phyloP scores from a whole-genome alignment of 2,888 invertebrate species.

The Amblyjoppa proteus region DNA sequence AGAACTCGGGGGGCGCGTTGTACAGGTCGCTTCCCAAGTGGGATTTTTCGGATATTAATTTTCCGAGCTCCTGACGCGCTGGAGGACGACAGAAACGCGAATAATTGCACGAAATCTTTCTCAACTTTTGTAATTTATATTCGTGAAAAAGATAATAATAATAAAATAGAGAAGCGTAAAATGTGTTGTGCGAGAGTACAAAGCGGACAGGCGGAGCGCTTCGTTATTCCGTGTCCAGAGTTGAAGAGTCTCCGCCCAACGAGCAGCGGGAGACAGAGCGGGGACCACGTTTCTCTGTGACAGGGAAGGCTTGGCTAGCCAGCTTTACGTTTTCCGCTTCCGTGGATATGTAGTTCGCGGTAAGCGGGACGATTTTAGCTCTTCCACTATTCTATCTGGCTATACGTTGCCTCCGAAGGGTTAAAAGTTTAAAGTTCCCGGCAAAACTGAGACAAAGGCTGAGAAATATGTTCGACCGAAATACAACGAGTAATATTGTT shows the following conservation, averaged over 20 bases:
- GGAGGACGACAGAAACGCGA: not conserved
- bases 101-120: constrained; percentile 25
- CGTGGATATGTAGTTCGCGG: constrained; percentile 7
- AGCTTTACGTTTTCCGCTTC: constrained; percentile 24
- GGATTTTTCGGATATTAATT: not conserved
- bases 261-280: not conserved
- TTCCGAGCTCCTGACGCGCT: not conserved
- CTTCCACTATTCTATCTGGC: constrained; percentile 8
- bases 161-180: not conserved
- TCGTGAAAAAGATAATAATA: not conserved
- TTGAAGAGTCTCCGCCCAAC: not conserved
- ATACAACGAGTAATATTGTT: not conserved
- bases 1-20: not conserved
- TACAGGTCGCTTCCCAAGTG: not conserved
- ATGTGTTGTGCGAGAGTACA: not conserved
- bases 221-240: constrained; percentile 5
- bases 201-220: constrained; percentile 8
- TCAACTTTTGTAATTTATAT: not conserved
- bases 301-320: constrained; percentile 6
- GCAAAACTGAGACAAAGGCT: not conserved
- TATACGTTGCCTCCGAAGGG: not conserved
- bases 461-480: not conserved
- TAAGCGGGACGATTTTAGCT: constrained; percentile 18
- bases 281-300: constrained; percentile 14
- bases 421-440: constrained; percentile 20